These are phyloP conservation scores for Eilema caniola DNA, from an alignment of 2,888 invertebrate genomes.

Conservation along the genomic window DNA sequence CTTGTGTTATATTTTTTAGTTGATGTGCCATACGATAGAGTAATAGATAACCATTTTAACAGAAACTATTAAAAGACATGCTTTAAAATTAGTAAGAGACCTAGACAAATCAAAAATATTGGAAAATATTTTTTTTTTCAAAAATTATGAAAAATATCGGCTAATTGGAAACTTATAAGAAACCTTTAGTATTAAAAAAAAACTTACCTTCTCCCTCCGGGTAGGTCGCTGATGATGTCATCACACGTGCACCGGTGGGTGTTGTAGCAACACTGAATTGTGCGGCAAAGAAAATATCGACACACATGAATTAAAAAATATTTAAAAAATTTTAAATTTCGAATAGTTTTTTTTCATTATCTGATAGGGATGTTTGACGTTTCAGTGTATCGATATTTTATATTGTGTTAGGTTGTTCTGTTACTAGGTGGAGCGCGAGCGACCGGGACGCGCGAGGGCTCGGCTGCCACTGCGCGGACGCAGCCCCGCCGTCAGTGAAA, in stretches of 20 bases:
- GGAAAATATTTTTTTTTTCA: background rate
- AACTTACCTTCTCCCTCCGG: conserved; percentile 72
- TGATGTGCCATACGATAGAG: background rate
- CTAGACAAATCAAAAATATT: background rate
- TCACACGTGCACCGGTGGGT: conserved; percentile 70
- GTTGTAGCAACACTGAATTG: conserved; percentile 49
- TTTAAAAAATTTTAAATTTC: conserved; percentile 10
- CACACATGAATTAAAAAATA: conserved; percentile 45
- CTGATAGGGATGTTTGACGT: conserved; percentile 15
- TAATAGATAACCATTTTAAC: background rate
- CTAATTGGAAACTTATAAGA: conserved; percentile 46
- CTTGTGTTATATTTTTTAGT: background rate
- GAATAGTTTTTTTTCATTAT: conserved; percentile 12
- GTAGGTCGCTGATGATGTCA: conserved; percentile 68
- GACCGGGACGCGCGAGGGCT: conserved; percentile 77
- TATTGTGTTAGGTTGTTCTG: conserved; percentile 46
- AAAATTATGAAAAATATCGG: conserved; percentile 13
- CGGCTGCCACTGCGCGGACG: conserved; percentile 73
- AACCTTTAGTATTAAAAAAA: conserved; percentile 41
- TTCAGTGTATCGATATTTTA: conserved; percentile 47
- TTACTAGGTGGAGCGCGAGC: conserved; percentile 48
- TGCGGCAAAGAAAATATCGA: conserved; percentile 49
- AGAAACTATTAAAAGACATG: background rate
- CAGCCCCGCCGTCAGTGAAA: conserved; percentile 71
- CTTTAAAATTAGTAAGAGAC: background rate